phyloP scores from a whole-genome alignment of 2,888 invertebrate genomes.

The Stenichneumon culpator region DNA sequence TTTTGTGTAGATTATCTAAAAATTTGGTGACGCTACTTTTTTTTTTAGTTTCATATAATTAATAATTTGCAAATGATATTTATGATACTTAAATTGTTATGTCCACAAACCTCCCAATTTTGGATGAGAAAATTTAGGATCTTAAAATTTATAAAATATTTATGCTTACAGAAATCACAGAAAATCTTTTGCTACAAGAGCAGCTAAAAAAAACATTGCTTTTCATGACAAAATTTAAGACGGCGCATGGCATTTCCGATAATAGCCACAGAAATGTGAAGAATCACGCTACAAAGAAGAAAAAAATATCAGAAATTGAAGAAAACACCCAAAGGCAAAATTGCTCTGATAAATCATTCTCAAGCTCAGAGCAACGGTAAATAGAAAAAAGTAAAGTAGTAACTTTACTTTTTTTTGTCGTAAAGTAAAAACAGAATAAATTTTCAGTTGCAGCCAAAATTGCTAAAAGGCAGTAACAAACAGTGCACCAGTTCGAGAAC shows the following conservation, averaged over 20 bases:
- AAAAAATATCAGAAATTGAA: conserved; percentile 74
- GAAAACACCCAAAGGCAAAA: conserved; percentile 72
- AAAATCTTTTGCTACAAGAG: neutral
- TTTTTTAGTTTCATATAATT: too few relatives aligned
- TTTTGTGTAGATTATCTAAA: too few relatives aligned
- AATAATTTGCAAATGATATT: too few relatives aligned
- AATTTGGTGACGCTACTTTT: too few relatives aligned
- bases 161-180: neutral
- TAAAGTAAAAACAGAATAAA: conserved; percentile 51
- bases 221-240: conserved; percentile 57
- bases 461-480: conserved; percentile 18
- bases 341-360: conserved; percentile 68
- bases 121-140: too few relatives aligned
- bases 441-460: conserved; percentile 35
- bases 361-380: conserved; percentile 48
- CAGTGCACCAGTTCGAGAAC: neutral
- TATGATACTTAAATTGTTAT: too few relatives aligned
- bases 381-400: too few relatives aligned
- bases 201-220: neutral
- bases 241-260: neutral
- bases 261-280: conserved; percentile 46
- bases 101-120: too few relatives aligned
- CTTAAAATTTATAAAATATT: neutral
- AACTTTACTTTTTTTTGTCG: too few relatives aligned
- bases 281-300: conserved; percentile 72